phyloP scores from a whole-genome alignment of 1,140 invertebrate genomes.

The Orchestia grillus region DNA sequence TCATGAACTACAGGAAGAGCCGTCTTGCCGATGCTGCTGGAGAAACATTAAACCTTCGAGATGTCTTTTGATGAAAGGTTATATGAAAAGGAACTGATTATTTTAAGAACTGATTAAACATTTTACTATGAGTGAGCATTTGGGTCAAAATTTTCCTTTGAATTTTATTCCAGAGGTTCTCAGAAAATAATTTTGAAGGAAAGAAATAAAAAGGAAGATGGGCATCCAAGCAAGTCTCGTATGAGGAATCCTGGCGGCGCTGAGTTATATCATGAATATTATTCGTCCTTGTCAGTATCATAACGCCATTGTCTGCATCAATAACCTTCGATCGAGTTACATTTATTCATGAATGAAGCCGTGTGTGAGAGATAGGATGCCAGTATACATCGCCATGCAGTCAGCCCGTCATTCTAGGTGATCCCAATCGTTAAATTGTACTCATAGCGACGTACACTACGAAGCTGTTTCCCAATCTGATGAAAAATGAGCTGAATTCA shows the following conservation, averaged over 20 bases:
- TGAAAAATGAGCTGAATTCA: too few relatives aligned
- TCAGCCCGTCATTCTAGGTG: background rate
- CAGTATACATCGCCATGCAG: background rate
- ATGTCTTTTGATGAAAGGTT: background rate
- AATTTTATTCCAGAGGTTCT: too few relatives aligned
- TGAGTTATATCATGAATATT: background rate
- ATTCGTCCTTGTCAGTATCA: conserved; percentile 7
- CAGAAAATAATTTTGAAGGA: too few relatives aligned
- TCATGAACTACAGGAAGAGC: too few relatives aligned
- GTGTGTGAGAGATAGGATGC: background rate
- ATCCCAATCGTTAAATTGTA: background rate
- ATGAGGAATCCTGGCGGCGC: background rate
- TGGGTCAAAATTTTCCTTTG: too few relatives aligned
- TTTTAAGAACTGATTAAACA: too few relatives aligned
- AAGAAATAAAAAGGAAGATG: background rate
- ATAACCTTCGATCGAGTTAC: background rate
- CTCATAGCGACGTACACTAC: background rate
- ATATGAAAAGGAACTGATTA: background rate
- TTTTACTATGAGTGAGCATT: too few relatives aligned
- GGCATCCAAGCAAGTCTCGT: background rate
- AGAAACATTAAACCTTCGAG: background rate
- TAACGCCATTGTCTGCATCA: background rate
- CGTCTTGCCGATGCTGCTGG: background rate
- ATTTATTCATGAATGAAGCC: conserved; percentile 9
- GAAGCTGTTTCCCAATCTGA: background rate